Conservation (phyloP, 2,888 invertebrate genomes). For the Achlya flavicornis region DNA sequence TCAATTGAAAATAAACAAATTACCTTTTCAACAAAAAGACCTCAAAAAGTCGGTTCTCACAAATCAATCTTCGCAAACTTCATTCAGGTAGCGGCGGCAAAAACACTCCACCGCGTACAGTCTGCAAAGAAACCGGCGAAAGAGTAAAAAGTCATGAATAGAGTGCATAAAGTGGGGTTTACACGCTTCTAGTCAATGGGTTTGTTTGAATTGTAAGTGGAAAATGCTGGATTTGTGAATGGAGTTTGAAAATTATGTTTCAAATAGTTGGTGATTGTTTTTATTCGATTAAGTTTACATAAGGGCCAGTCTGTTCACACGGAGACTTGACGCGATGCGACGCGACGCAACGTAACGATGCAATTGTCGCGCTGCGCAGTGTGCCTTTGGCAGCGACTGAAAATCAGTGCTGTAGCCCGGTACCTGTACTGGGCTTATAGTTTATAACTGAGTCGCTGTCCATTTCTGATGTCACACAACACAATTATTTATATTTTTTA, state of each 20-base stretch:
- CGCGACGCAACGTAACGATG: too few species aligned
- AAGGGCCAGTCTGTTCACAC: too few species aligned
- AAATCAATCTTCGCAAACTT: constrained; percentile 40
- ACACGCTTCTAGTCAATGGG: constrained; percentile 2
- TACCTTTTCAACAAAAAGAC: constrained; percentile 10
- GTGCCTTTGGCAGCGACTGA: too few species aligned
- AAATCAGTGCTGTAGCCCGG: too few species aligned
- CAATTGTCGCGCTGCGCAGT: too few species aligned
- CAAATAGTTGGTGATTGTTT: not conserved
- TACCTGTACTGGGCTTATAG: too few species aligned
- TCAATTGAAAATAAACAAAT: constrained; percentile 13
- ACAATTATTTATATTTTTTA: too few species aligned
- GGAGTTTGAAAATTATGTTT: not conserved
- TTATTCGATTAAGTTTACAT: not conserved
- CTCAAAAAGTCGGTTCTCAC: constrained; percentile 26
- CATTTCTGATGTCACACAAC: too few species aligned
- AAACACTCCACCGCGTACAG: constrained; percentile 33
- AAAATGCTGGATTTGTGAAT: not conserved
- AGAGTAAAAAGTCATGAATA: constrained; percentile 40
- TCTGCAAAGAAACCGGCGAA: constrained; percentile 33
- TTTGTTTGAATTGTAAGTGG: constrained; percentile 3
- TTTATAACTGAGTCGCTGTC: too few species aligned
- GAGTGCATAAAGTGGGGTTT: constrained; percentile 21
- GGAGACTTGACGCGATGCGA: too few species aligned
- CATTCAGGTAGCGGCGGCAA: constrained; percentile 42